Base-by-base conservation (phyloP, 53 echinoderm and acorn worm species). In the Echinarachnius parma region DNA sequence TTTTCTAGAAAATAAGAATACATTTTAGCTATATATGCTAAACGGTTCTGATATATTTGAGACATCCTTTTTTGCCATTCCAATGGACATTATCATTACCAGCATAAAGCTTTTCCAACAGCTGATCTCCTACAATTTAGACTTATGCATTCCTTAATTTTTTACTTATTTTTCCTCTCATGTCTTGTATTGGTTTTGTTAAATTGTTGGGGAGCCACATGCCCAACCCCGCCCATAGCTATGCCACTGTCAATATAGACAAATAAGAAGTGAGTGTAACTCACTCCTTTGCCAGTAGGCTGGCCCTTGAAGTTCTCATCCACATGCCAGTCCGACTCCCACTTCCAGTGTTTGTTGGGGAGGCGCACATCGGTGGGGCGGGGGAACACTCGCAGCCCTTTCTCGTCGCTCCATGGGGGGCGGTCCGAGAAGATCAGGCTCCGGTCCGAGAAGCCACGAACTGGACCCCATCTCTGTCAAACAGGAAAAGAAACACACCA, bases 291-390 rank as follows among this genome's bases (percentile, higher is more conserved):
- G 26, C 91, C 98, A 42, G 91, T 91, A 33, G 91, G 88, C 71
- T 98, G 84, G 8, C 98, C 98, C 48, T 74, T 85, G 57, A 84
- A 84, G 58, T 88, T 98, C 52, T 88, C 87, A 48, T 98, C 98
- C 10, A 92, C 80, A 34, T 88, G 88, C 98, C 98, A 98, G 26
- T 92, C 92, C n/a, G 83, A 70, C 57, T 98, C 98, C 98, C 98
- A 98, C 31, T 78, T 84, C 96, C 98, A 98, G 58, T 98, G 85
- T 44, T 86, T 86, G 31, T 92, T 84, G 5, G 92, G 98, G 13
- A 98, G 77, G 56, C 77, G 70, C 34, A 92, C 82, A 25, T 79
- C 90, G 5, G 58, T 52, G 19, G 87, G 91, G 29, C 81, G 76
- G 15, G 92, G 91, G 45, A 85, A 69, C 33, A 77, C 50, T 5